These are phyloP conservation scores for Cyaniris semiargus DNA, from an alignment of 2,888 invertebrate species.

Conservation along the genomic window DNA sequence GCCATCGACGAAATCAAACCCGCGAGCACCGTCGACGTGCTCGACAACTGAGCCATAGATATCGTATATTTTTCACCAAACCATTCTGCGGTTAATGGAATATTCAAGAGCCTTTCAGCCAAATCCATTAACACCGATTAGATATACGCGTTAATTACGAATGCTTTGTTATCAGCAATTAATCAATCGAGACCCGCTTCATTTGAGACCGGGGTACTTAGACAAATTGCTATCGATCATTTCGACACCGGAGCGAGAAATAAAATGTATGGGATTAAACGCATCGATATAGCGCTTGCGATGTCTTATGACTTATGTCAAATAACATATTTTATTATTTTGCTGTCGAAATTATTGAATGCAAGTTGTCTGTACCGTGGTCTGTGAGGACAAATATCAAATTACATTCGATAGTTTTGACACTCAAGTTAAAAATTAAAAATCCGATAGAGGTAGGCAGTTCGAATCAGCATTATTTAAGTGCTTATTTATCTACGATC, in stretches of 20 bases:
- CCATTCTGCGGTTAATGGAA: background rate
- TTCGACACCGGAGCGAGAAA: background rate
- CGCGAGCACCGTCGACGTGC: background rate
- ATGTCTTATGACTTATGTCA: too few relatives aligned
- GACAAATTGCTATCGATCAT: background rate
- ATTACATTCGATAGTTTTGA: too few relatives aligned
- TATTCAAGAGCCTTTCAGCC: background rate
- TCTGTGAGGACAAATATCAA: too few relatives aligned
- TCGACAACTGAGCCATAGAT: background rate
- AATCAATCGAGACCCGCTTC: constrained; percentile 32
- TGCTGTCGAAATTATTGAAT: too few relatives aligned
- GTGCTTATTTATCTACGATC: too few relatives aligned
- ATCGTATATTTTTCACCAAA: background rate
- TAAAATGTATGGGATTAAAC: background rate
- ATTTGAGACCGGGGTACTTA: constrained; percentile 13
- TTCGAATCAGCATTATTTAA: too few relatives aligned
- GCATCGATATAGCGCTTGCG: background rate
- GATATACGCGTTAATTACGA: constrained; percentile 32
- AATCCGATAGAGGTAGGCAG: too few relatives aligned
- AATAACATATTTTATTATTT: too few relatives aligned
- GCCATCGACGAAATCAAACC: background rate
- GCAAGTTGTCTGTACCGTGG: too few relatives aligned
- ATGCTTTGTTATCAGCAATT: constrained; percentile 33
- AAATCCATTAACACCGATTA: constrained; percentile 38
- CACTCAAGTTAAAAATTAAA: too few relatives aligned